Conservation (phyloP, 2,888 invertebrate genomes). For the Dolichopus griseipennis region DNA sequence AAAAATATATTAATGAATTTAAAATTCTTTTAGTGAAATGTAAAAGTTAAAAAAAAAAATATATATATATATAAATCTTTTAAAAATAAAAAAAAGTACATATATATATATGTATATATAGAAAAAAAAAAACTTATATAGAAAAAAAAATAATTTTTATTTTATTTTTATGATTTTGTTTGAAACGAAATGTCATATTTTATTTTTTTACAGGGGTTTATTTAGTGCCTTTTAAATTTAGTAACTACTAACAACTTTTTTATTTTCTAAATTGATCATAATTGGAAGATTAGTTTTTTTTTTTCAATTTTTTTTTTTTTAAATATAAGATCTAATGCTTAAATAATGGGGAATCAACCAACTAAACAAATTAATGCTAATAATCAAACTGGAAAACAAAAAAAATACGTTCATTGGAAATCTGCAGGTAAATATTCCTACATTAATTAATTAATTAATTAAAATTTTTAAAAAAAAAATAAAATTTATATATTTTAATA, state of each 20-base stretch:
- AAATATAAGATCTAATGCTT: no score
- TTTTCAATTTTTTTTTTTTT: not conserved
- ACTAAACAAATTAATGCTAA: conserved; percentile 47
- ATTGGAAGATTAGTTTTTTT: not conserved
- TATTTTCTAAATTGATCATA: not conserved
- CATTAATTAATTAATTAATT: conserved; percentile 1
- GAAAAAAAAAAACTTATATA: not conserved
- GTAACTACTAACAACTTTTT: not conserved
- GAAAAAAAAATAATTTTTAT: not conserved
- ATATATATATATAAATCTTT: no score
- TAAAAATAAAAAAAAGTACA: no score
- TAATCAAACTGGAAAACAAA: conserved; percentile 50
- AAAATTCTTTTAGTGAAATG: no score
- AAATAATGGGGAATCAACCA: conserved; percentile 54
- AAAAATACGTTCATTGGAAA: conserved; percentile 76
- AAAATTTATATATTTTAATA: not conserved
- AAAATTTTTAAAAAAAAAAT: not conserved
- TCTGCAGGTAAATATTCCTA: conserved; percentile 58
- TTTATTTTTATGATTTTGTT: no score
- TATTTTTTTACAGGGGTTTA: not conserved
- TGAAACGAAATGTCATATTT: not conserved
- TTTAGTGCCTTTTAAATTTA: conserved; percentile 1
- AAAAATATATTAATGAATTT: no score
- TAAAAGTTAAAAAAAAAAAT: no score
- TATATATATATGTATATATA: no score